Percentiles rank a stretch among this genome's conserved stretches.
Conservation (phyloP, 1,140 invertebrate genomes). For the Gryllus bimaculatus region DNA sequence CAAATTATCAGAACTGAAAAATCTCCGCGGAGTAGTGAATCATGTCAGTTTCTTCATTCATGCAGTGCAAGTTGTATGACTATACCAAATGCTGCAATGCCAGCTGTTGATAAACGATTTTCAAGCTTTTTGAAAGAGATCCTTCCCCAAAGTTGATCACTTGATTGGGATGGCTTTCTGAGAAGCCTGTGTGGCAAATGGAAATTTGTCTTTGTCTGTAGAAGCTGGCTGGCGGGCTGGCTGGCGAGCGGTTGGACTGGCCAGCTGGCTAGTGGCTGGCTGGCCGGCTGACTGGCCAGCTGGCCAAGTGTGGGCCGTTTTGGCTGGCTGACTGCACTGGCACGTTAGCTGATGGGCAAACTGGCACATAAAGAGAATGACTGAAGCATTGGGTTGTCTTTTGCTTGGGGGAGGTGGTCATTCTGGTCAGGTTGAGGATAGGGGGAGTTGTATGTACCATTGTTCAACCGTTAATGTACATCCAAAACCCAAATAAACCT, state of each 20-base stretch:
- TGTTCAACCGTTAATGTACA: slow-evolving; percentile 20
- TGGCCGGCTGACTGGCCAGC: not conserved
- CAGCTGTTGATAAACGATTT: not conserved
- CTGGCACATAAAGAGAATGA: not conserved
- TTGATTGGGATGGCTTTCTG: slow-evolving; percentile 7
- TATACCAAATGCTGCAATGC: not conserved
- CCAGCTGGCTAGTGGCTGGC: not conserved
- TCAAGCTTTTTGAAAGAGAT: not conserved
- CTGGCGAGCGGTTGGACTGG: not conserved
- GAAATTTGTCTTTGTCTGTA: not conserved
- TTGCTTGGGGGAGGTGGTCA: not conserved
- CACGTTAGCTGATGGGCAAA: not conserved
- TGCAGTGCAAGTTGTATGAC: not conserved
- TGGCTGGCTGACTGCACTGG: not conserved
- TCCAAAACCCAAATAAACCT: slow-evolving; percentile 18
- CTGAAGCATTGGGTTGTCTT: not conserved
- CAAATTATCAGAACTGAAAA: slow-evolving; percentile 16
- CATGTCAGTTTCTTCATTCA: slow-evolving; percentile 5
- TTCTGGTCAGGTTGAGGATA: slow-evolving; percentile 13
- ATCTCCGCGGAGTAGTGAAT: slow-evolving; percentile 7
- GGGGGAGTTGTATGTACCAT: slow-evolving; percentile 13
- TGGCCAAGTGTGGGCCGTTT: not conserved
- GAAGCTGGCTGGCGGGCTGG: not conserved
- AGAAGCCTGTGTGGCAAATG: not conserved
- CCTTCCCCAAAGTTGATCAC: not conserved